Conservation (phyloP, 2,888 invertebrate species). For the Teinopalpus imperialis region DNA sequence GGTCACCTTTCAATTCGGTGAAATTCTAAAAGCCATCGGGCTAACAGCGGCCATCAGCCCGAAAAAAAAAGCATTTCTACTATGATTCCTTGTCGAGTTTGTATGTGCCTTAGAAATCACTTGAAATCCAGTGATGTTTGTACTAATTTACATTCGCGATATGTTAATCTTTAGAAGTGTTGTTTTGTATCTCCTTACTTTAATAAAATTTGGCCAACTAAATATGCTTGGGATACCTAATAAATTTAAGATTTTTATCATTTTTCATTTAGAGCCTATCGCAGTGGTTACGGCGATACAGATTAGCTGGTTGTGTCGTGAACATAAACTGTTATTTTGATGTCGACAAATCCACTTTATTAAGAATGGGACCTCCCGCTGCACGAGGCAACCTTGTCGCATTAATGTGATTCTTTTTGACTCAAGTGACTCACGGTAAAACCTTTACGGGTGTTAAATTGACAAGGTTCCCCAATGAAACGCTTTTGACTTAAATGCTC, state of each 20-base stretch:
- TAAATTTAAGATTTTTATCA: slow-evolving; percentile 34
- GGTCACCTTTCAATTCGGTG: too few relatives aligned
- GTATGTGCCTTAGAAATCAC: too few relatives aligned
- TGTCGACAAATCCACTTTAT: slow-evolving; percentile 80
- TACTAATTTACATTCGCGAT: too few relatives aligned
- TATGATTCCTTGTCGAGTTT: too few relatives aligned
- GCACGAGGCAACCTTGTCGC: slow-evolving; percentile 61
- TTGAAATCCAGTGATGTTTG: too few relatives aligned
- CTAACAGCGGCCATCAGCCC: too few relatives aligned
- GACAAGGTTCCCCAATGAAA: slow-evolving; percentile 63
- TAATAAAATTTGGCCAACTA: too few relatives aligned
- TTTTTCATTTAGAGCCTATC: slow-evolving; percentile 44
- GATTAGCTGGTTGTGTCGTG: slow-evolving; percentile 66
- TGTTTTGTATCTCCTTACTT: too few relatives aligned
- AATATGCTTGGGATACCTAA: not conserved
- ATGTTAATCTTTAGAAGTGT: too few relatives aligned
- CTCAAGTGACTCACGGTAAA: slow-evolving; percentile 42
- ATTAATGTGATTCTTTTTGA: slow-evolving; percentile 32
- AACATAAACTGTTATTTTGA: slow-evolving; percentile 75
- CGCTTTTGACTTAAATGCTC: slow-evolving; percentile 76
- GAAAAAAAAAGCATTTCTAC: too few relatives aligned
- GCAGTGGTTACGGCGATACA: slow-evolving; percentile 49
- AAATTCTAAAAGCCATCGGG: too few relatives aligned
- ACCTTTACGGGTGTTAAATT: slow-evolving; percentile 53
- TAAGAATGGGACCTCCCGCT: slow-evolving; percentile 72